Evolutionary conservation across 64 coral and sea anemone genomes (phyloP).

Genomic region (Platygyra sinensis): DNA sequence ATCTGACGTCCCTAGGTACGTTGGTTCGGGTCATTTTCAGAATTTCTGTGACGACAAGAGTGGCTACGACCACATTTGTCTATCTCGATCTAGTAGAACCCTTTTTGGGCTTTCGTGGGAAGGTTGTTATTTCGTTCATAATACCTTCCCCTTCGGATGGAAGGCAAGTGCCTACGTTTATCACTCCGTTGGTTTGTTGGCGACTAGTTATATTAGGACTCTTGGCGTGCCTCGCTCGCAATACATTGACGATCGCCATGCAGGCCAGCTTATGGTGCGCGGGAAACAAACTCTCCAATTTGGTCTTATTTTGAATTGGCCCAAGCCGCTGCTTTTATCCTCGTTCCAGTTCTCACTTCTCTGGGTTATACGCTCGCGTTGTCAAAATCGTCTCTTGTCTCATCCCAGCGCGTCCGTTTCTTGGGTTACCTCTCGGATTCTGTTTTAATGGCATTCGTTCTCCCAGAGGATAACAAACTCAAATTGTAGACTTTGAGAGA

Average conservation of each 20-base stretch:
- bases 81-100: not conserved
- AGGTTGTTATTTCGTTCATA: slow-evolving; percentile 26
- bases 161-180: slow-evolving; percentile 58
- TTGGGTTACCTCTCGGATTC: slow-evolving; percentile 50
- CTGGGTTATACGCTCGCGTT: slow-evolving; percentile 33
- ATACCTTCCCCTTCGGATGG: slow-evolving; percentile 40
- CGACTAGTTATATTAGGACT: slow-evolving; percentile 45
- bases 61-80: not conserved
- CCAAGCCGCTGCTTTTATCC: slow-evolving; percentile 26
- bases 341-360: not conserved
- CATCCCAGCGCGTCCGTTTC: slow-evolving; percentile 16
- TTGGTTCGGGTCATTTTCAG: not conserved
- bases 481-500: slow-evolving; percentile 29
- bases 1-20: slow-evolving; percentile 15
- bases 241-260: slow-evolving; percentile 57
- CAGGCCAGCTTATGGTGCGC: slow-evolving; percentile 28
- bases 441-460: not conserved
- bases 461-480: slow-evolving; percentile 39
- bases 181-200: slow-evolving; percentile 29
- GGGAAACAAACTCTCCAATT: not conserved
- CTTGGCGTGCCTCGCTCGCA: slow-evolving; percentile 36
- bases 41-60: not conserved
- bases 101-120: slow-evolving; percentile 37
- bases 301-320: slow-evolving; percentile 29
- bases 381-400: slow-evolving; percentile 15